Conservation (phyloP, 2,113 vertebrate genomes). For the human region GRCh38 chr2:192091001-192091500, state of each 20-base stretch:
- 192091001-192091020: constrained; percentile 19
- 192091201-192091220: constrained; percentile 45
- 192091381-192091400: rapidly evolving
- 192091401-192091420: not conserved
- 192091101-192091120: not conserved
- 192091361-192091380: not conserved
- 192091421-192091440: not conserved
- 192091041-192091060: not conserved
- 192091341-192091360: not conserved
- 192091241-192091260: constrained; percentile 49
- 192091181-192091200: not conserved
- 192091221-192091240: constrained; percentile 57
- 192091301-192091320: not conserved
- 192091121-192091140: not conserved
- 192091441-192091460: not conserved
- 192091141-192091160: not conserved
- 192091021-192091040: not conserved
- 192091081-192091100: not conserved
- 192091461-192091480: not conserved
- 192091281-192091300: not conserved
- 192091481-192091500: not conserved
- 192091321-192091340: not conserved
- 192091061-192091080: not conserved
- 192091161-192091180: not conserved
- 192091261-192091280: not conserved